These are phyloP conservation scores for Collichthys lucidus DNA, from an alignment of 2,113 vertebrate genomes.

Conservation along the genomic window DNA sequence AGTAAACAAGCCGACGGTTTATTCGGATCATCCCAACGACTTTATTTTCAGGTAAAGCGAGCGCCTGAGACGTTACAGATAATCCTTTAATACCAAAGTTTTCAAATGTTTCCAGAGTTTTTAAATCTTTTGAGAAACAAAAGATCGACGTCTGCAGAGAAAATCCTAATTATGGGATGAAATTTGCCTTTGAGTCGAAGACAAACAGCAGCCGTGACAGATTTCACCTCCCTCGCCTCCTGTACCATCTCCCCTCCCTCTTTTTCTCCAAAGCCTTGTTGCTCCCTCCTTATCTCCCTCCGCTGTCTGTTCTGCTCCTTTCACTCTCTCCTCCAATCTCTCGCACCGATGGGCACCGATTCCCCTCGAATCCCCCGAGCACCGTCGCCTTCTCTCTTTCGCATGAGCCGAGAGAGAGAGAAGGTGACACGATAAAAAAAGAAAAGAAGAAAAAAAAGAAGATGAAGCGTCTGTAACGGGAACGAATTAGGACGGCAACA, in stretches of 20 bases:
- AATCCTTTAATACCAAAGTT: too few species aligned
- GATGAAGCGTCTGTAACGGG: background rate
- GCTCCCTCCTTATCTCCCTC: constrained; percentile 49
- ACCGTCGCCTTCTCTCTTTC: background rate
- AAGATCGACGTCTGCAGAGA: too few species aligned
- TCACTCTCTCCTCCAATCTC: constrained; percentile 49
- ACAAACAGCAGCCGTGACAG: background rate
- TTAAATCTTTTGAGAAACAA: too few species aligned
- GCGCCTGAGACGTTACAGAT: too few species aligned
- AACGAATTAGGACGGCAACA: background rate
- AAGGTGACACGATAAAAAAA: constrained; percentile 34
- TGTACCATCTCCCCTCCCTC: background rate
- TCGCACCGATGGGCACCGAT: constrained; percentile 26
- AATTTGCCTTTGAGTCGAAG: background rate
- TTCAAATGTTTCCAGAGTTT: too few species aligned
- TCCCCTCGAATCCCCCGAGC: background rate
- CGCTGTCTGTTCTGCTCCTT: constrained; percentile 54
- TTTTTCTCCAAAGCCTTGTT: constrained; percentile 24
- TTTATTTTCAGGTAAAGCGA: too few species aligned
- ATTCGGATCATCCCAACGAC: too few species aligned
- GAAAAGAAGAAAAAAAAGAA: too few species aligned
- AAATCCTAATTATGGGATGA: background rate
- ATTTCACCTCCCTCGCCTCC: background rate
- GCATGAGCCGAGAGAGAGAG: constrained; percentile 5
- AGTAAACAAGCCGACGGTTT: too few species aligned